These are phyloP conservation scores for Brachypalpus laphriformis DNA, from an alignment of 2,888 invertebrate species.

Conservation along the genomic window DNA sequence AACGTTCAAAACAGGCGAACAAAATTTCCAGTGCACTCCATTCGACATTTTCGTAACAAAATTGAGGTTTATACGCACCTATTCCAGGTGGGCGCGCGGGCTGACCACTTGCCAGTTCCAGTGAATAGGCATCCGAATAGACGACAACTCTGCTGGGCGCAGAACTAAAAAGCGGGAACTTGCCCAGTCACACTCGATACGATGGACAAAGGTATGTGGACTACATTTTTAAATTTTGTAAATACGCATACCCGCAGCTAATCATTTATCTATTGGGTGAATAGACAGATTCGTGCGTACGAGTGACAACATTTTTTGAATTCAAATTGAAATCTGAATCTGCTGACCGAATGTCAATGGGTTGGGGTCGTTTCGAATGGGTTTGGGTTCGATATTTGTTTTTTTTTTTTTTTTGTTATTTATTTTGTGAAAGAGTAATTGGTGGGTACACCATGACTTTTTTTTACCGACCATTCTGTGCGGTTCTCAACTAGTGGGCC, in stretches of 20 bases:
- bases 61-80: neutral
- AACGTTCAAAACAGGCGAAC: slow-evolving; percentile 57
- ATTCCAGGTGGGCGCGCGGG: neutral
- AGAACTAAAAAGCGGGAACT: slow-evolving; percentile 64
- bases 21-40: slow-evolving; percentile 22
- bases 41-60: slow-evolving; percentile 17
- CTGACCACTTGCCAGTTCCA: neutral
- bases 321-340: slow-evolving; percentile 55
- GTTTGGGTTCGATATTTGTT: neutral
- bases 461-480: too few relatives aligned
- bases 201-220: slow-evolving; percentile 64
- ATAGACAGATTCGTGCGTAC: neutral
- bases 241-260: neutral
- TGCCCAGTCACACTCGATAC: slow-evolving; percentile 8
- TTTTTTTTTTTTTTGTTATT: too few relatives aligned
- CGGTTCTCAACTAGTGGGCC: too few relatives aligned
- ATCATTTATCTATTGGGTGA: slow-evolving; percentile 1
- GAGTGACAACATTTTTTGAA: slow-evolving; percentile 36
- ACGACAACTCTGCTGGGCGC: neutral
- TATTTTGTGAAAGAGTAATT: too few relatives aligned
- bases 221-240: slow-evolving; percentile 9
- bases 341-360: too few relatives aligned
- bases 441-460: too few relatives aligned
- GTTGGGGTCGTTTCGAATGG: neutral
- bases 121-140: neutral